Evolutionary conservation across 1,140 invertebrate species (phyloP), one percentile per base, ranked within the genome.

Genomic region (Drosophila eugracilis): DNA sequence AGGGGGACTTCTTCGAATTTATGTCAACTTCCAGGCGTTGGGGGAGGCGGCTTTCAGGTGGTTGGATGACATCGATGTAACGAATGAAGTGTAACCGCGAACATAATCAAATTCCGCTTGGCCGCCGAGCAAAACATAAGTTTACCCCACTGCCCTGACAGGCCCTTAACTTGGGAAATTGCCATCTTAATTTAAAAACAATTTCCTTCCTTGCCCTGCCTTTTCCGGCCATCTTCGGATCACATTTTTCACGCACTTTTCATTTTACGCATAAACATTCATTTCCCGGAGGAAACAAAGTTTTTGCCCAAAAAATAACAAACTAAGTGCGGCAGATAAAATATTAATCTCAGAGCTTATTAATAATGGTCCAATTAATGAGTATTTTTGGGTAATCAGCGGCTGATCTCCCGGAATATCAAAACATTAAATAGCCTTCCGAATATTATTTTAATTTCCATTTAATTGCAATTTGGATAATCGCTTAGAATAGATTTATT

Each of bases 1-100:
- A 26, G 47, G 28, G 32, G 34, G 14, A 32, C n/a, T n/a, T n/a
- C n/a, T n/a, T n/a, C n/a, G 50, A 83, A 79, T 83, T 77, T 83
- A 77, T 83, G 73, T 79, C 73, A 83, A 78, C 71, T 78, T 44
- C 58, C 41, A 30, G 57, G 28, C 28, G 26, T 15, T 3, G 1
- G n/a, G 14, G 66, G 7, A 21, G 7, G 3, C 4, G 7, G 37
- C 7, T 2, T 7, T 4, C 9, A 10, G 66, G 39, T 34, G 49
- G 26, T 32, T 39, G 42, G 3, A 34, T 3, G 36, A 19, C 53
- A 49, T 63, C 49, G 39, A n/a, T n/a, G n/a, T 55, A 54, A 69
- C 66, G 83, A 78, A 88, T 88, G 83, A 88, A 88, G 83, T 88
- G 83, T 88, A 78, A 88, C 83, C 71, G 66, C 75, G 45, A 75